Evolutionary conservation across 37 sponge, comb jelly and placozoan species (phyloP).

Genomic region (Oscarella lobularis): DNA sequence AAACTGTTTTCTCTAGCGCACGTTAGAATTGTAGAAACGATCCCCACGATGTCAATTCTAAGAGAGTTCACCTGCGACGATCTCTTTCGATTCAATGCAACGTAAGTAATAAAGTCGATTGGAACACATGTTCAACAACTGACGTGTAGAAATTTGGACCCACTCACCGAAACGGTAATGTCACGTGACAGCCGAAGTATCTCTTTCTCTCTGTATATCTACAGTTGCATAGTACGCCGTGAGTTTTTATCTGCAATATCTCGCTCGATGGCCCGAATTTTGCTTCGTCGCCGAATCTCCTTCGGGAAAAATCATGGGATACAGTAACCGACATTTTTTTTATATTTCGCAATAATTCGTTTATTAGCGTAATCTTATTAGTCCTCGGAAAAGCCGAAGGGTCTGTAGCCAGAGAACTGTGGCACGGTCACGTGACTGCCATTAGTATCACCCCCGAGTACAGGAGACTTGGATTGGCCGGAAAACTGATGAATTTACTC

Average conservation of each 20-base stretch:
- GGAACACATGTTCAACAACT: no score
- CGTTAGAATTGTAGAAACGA: no score
- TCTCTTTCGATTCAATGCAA: no score
- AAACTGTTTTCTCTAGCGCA: no score
- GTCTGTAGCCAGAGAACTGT: neutral
- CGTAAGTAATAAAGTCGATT: no score
- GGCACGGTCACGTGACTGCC: constrained; percentile 99
- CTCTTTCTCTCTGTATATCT: no score
- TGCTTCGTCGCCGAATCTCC: constrained; percentile 79
- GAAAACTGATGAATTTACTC: constrained; percentile 66
- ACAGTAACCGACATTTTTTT: constrained; percentile 26
- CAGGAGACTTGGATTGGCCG: constrained; percentile 80
- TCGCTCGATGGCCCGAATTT: constrained; percentile 82
- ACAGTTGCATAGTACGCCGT: constrained; percentile 1
- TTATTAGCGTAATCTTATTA: neutral
- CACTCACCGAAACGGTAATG: no score
- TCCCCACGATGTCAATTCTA: no score
- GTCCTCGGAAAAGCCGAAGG: constrained; percentile 8
- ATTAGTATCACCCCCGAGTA: constrained; percentile 74
- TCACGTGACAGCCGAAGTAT: no score
- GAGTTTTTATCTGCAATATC: constrained; percentile 2
- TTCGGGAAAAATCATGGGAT: constrained; percentile 88
- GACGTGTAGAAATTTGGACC: no score
- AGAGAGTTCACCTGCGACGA: no score
- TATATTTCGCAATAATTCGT: neutral